phyloP scores from a whole-genome alignment of 1,140 invertebrate genomes.

The Portunus trituberculatus region DNA sequence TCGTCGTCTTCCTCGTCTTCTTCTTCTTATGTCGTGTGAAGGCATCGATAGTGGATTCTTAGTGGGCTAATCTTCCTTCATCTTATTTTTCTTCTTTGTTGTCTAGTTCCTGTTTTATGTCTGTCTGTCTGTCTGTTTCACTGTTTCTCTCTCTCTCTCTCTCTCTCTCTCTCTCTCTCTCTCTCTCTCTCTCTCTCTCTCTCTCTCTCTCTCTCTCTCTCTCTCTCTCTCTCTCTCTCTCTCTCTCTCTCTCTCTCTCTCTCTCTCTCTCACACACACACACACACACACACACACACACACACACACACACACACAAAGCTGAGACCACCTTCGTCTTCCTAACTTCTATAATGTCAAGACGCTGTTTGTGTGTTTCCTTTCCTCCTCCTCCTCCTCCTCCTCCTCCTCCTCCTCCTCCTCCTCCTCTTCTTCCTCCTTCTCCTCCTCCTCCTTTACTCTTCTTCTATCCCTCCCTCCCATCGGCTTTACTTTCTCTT shows the following conservation, averaged over 20 bases:
- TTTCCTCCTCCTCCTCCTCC: neutral
- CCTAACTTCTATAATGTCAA: slow-evolving; percentile 1
- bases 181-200: neutral
- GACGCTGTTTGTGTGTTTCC: neutral
- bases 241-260: neutral
- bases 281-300: too few species aligned
- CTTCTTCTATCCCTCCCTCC: neutral
- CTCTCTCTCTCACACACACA: neutral
- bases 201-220: slow-evolving; percentile 21
- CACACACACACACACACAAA: neutral
- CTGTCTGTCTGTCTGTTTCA: neutral
- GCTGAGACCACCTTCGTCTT: neutral
- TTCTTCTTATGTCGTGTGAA: too few species aligned
- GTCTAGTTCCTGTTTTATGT: neutral
- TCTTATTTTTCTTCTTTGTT: too few species aligned
- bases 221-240: slow-evolving; percentile 7
- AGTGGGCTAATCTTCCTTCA: too few species aligned
- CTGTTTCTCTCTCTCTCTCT: neutral
- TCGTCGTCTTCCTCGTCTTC: too few species aligned
- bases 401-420: neutral
- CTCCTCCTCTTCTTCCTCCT: slow-evolving; percentile 1
- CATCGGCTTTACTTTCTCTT: too few species aligned
- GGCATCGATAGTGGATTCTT: too few species aligned
- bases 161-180: neutral
- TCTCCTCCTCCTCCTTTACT: neutral